phyloP scores from a whole-genome alignment of 2,797 vertebrate genomes.

The Craterocephalus amniculus region DNA sequence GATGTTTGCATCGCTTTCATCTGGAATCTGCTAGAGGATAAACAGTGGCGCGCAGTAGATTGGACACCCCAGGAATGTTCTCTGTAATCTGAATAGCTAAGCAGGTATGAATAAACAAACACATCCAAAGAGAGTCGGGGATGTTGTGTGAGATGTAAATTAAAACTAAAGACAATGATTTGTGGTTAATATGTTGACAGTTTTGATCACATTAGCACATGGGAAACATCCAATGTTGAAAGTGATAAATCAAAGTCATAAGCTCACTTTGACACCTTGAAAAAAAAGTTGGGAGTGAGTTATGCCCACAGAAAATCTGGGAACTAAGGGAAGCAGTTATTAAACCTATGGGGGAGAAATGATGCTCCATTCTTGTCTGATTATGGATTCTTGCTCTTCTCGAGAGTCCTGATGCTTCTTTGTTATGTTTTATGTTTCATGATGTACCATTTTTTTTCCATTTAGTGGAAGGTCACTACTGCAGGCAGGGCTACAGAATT shows the following conservation, averaged over 20 bases:
- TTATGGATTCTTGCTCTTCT: not conserved
- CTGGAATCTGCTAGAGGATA: slow-evolving; percentile 14
- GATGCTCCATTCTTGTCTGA: not conserved
- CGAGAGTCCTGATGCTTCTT: too few species aligned
- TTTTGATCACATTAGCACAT: not conserved
- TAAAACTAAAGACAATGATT: not conserved
- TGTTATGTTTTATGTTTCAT: not conserved
- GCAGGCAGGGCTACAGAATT: too few species aligned
- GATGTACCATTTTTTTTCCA: not conserved
- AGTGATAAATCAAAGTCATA: not conserved
- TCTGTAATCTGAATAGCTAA: not conserved
- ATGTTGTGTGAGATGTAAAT: not conserved
- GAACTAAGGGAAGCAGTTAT: not conserved
- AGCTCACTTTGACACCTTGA: too few species aligned
- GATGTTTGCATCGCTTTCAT: slow-evolving; percentile 26
- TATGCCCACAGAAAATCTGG: too few species aligned
- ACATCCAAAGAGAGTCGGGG: too few species aligned
- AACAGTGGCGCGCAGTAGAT: not conserved
- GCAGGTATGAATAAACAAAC: not conserved
- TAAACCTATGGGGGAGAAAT: not conserved
- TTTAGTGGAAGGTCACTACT: not conserved
- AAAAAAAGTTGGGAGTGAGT: not conserved
- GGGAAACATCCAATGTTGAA: not conserved
- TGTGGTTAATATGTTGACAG: not conserved
- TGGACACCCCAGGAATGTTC: not conserved